A percentile compares a stretch with the other conserved stretches of the same genome.
These are phyloP conservation scores for Orthochromis indermauri DNA, from an alignment of 2,113 vertebrate species.

Conservation along the genomic window DNA sequence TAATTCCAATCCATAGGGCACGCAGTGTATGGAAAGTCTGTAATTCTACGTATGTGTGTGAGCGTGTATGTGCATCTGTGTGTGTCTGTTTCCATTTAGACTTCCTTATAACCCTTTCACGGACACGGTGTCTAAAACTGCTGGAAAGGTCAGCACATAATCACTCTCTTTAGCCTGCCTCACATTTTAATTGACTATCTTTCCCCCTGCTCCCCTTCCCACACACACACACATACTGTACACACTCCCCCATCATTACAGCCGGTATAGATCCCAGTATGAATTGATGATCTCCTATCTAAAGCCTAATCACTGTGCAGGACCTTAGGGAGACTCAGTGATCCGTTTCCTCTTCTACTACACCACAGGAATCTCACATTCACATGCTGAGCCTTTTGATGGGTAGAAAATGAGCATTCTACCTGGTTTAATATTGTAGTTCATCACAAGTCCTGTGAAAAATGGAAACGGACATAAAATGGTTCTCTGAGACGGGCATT, in stretches of 20 bases:
- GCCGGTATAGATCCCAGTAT: conserved; percentile 61
- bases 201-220: background rate
- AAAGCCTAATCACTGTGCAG: conserved; percentile 63
- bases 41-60: background rate
- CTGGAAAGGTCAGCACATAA: conserved; percentile 74
- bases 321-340: conserved; percentile 61
- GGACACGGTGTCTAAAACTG: conserved; percentile 57
- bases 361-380: conserved; percentile 46
- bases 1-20: conserved; percentile 60
- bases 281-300: conserved; percentile 72
- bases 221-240: background rate
- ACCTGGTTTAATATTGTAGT: conserved; percentile 56
- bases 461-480: conserved; percentile 50
- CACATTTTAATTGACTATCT: conserved; percentile 75
- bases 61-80: conserved; percentile 10
- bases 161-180: conserved; percentile 71
- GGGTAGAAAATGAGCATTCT: conserved; percentile 63
- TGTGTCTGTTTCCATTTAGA: conserved; percentile 50
- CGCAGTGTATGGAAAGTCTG: conserved; percentile 15
- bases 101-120: conserved; percentile 57
- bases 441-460: conserved; percentile 43
- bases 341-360: conserved; percentile 51
- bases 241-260: conserved; percentile 52
- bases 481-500: conserved; percentile 29
- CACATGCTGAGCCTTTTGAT: conserved; percentile 60